Percentiles rank a stretch among this genome's conserved stretches.
These are phyloP conservation scores for Asteroscopus sphinx DNA, from an alignment of 2,888 invertebrate genomes.

Conservation along the genomic window DNA sequence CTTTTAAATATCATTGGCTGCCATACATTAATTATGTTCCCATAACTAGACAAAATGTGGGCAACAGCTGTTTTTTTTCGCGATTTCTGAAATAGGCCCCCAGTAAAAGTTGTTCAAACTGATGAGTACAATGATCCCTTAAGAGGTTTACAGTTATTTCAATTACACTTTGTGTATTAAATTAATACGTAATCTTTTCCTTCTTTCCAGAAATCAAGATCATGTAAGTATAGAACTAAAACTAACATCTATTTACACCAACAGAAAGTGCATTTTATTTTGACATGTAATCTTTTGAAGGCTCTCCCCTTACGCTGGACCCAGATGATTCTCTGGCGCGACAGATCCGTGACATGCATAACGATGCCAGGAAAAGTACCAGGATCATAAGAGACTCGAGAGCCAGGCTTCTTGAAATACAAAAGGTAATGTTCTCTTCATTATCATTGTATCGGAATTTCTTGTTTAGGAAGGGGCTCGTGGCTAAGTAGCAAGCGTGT, in stretches of 20 bases:
- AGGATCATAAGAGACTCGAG: conserved; percentile 78
- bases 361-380: conserved; percentile 77
- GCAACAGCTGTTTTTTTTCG: no score
- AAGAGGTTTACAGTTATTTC: no score
- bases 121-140: no score
- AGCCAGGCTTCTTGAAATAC: conserved; percentile 75
- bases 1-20: no score
- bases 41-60: no score
- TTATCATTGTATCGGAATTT: no score
- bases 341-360: conserved; percentile 78
- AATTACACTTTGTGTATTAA: no score
- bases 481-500: no score
- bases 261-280: neutral
- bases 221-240: conserved; percentile 64
- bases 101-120: no score
- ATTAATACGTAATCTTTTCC: conserved; percentile 7
- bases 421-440: conserved; percentile 63
- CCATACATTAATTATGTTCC: no score
- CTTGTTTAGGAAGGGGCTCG: no score
- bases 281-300: conserved; percentile 49
- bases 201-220: conserved; percentile 69
- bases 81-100: no score
- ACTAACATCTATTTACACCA: neutral
- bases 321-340: conserved; percentile 66
- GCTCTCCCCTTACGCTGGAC: conserved; percentile 55